Evolutionary conservation across 2,113 vertebrate species (phyloP), one percentile per base, ranked within the genome.

Genomic region (Phoenicopterus ruber): DNA sequence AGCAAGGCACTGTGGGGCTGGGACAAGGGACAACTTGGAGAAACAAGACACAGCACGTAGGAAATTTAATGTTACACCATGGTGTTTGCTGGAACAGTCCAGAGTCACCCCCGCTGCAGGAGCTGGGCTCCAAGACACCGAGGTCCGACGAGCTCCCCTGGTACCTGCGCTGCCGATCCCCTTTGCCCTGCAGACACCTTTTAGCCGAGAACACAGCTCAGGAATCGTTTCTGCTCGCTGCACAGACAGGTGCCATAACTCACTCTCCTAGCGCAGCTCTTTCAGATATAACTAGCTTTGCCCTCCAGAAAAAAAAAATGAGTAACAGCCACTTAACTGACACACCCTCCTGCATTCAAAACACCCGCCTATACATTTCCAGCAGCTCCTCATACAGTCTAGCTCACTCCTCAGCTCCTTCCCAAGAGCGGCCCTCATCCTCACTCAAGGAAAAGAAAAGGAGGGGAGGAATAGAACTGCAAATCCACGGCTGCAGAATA

Each of bases 261-360:
- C 87, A 86, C 44, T 49, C 70, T 90, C 42, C 73, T 50, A 38
- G 73, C 73, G 81, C 42, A 87, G 88, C 70, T 69, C 81, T 42
- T 76, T 87, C 84, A 82, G 58, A 91, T 34, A 26, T n/a, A 79
- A 93, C 89, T 18, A 85, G 84, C 54, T 85, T 50, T 85, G 70
- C 70, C 54, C 70, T 93, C 36, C 86, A 91, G 93, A 36, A 88
- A 71, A 92, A 92, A 59, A 46, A 91, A 87, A 59, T 0, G 6
- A 94, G 61, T 86, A 90, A 94, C 40, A 76, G 40, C 31, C 86
- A 93, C 54, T 79, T 79, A 76, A 74, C 38, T 84, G 61, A 72
- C 74, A 86, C 47, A 76, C 65, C 38, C 70, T 82, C 66, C 57
- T 73, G 78, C 66, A 63, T 85, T 54, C 82, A 70, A 76, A 95